These are phyloP conservation scores for Leptinotarsa texana DNA, from an alignment of 1,140 invertebrate species.

Conservation along the genomic window DNA sequence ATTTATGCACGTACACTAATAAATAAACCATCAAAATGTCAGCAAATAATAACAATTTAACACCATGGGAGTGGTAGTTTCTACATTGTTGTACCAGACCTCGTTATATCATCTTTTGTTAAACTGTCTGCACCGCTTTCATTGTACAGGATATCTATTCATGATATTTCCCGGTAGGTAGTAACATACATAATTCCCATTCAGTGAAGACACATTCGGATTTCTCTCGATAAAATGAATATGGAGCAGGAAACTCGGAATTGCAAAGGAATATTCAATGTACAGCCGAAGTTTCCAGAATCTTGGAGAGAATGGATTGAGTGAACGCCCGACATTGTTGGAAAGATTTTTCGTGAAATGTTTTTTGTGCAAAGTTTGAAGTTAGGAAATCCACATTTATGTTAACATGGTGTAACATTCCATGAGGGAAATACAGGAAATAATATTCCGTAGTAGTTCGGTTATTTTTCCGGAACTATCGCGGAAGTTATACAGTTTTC, in stretches of 20 bases:
- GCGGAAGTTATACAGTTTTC: too few relatives aligned
- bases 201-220: neutral
- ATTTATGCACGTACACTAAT: constrained; percentile 3
- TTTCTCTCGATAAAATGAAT: constrained; percentile 3
- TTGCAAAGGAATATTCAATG: neutral
- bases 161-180: constrained; percentile 13
- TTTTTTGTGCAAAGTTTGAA: too few relatives aligned
- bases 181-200: constrained; percentile 2
- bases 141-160: constrained; percentile 20
- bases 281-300: too few relatives aligned
- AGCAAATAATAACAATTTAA: constrained; percentile 3
- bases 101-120: constrained; percentile 23
- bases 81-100: constrained; percentile 11
- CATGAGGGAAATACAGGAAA: too few relatives aligned
- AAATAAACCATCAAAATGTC: constrained; percentile 10
- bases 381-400: too few relatives aligned
- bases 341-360: too few relatives aligned
- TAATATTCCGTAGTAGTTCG: too few relatives aligned
- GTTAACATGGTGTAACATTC: too few relatives aligned
- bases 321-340: too few relatives aligned
- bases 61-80: constrained; percentile 9
- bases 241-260: neutral
- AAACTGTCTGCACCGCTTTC: constrained; percentile 14
- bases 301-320: too few relatives aligned
- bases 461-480: too few relatives aligned